A percentile compares a stretch with the other conserved stretches of the same genome.
These are phyloP conservation scores for Pomatostomus ruficeps DNA, from an alignment of 2,113 vertebrate species.

Conservation along the genomic window DNA sequence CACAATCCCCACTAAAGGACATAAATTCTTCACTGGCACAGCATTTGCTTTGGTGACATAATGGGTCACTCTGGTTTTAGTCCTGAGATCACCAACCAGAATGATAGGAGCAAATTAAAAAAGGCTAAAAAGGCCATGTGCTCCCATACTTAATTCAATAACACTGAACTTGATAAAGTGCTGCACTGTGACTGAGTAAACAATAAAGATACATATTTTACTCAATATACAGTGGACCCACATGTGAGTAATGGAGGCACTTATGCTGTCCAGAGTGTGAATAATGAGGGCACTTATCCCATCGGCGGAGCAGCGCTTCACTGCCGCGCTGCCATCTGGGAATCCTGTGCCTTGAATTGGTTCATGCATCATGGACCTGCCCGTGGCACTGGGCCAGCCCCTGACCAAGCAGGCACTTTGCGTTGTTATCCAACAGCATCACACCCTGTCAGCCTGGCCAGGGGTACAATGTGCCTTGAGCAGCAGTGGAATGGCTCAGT, in stretches of 20 bases:
- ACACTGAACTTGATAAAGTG: background rate
- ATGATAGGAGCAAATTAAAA: background rate
- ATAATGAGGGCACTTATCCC: conserved; percentile 41
- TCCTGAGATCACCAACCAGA: background rate
- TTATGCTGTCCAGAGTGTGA: conserved; percentile 40
- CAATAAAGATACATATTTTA: conserved; percentile 28
- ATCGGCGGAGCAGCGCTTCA: fast-evolving
- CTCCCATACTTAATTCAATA: background rate
- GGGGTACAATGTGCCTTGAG: background rate
- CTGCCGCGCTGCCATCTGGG: background rate
- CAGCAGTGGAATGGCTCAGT: background rate
- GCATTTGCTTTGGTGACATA: background rate
- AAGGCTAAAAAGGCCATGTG: background rate
- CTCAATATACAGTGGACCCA: background rate
- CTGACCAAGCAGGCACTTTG: background rate
- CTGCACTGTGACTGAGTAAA: background rate
- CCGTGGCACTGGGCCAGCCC: background rate
- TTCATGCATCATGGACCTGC: background rate
- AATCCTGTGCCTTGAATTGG: background rate
- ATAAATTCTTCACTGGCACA: background rate
- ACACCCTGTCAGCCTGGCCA: background rate
- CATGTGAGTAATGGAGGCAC: conserved; percentile 25
- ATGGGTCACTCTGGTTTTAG: background rate
- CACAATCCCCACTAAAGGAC: background rate
- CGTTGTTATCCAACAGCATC: background rate